Conservation (phyloP, 2,888 invertebrate genomes). For the Camptogramma bilineatum region DNA sequence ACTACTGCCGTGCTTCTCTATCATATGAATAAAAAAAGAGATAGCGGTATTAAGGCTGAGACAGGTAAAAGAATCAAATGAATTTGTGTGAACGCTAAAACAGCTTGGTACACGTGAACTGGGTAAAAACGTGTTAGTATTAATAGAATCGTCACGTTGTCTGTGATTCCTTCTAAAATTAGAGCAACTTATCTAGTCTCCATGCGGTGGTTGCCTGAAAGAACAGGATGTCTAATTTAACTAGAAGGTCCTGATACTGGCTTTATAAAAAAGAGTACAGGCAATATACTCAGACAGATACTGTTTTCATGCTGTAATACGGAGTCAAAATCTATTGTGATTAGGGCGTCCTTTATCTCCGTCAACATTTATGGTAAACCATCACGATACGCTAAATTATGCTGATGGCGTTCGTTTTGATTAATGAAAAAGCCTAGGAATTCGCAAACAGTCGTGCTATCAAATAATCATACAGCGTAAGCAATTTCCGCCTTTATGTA, state of each 20-base stretch:
- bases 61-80: conserved; percentile 27
- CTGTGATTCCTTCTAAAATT: conserved; percentile 30
- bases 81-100: conserved; percentile 16
- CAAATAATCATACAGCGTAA: conserved; percentile 5
- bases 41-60: conserved; percentile 20
- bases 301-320: neutral
- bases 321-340: neutral
- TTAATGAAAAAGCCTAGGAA: conserved; percentile 42
- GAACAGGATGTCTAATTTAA: conserved; percentile 22
- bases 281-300: too few relatives aligned
- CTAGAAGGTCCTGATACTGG: neutral
- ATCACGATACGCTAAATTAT: conserved; percentile 41
- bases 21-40: conserved; percentile 3
- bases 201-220: conserved; percentile 11
- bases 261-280: neutral
- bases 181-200: conserved; percentile 25
- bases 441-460: conserved; percentile 23
- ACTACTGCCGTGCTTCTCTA: conserved; percentile 14
- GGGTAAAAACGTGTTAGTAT: conserved; percentile 35
- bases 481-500: conserved; percentile 27
- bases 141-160: conserved; percentile 38
- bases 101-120: conserved; percentile 32
- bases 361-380: conserved; percentile 31
- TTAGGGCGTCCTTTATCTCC: conserved; percentile 5
- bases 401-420: conserved; percentile 46